Evolutionary conservation across 2,113 vertebrate genomes (phyloP).

Genomic region (Ranitomeya imitator): DNA sequence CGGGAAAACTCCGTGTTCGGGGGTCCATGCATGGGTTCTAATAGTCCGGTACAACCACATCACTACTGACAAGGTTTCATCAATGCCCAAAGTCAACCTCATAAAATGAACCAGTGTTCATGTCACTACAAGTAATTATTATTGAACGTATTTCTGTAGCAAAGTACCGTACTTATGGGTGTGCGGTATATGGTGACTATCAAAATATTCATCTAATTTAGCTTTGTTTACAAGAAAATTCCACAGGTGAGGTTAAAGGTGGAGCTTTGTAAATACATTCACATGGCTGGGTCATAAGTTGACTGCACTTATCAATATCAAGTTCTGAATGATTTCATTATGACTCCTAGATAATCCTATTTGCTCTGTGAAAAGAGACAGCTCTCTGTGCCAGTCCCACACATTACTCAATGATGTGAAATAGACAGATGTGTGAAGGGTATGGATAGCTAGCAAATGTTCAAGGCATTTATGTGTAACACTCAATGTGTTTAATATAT

Average conservation of each 20-base stretch:
- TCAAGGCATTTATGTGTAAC: neutral
- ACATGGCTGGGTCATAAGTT: constrained; percentile 19
- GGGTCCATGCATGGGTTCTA: too few relatives aligned
- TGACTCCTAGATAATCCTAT: neutral
- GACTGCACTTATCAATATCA: neutral
- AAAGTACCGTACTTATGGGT: neutral
- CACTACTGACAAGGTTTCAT: too few relatives aligned
- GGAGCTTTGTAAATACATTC: neutral
- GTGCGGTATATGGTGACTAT: neutral
- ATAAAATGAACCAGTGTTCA: too few relatives aligned
- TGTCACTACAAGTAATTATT: neutral
- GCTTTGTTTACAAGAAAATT: constrained; percentile 2
- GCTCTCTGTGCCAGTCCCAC: neutral
- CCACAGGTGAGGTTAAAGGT: constrained; percentile 23
- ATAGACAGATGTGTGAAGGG: neutral
- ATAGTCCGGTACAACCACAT: too few relatives aligned
- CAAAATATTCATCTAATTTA: constrained; percentile 17
- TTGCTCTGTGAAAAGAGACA: neutral
- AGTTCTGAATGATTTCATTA: constrained; percentile 20
- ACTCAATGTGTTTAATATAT: neutral
- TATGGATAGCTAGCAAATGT: neutral
- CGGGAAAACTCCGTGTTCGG: too few relatives aligned
- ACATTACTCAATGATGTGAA: neutral
- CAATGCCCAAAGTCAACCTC: too few relatives aligned
- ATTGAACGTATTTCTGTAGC: neutral